Percentiles rank a stretch among this genome's conserved stretches.
Conservation (phyloP, 2,797 vertebrate genomes). For the Cossypha heuglini region DNA sequence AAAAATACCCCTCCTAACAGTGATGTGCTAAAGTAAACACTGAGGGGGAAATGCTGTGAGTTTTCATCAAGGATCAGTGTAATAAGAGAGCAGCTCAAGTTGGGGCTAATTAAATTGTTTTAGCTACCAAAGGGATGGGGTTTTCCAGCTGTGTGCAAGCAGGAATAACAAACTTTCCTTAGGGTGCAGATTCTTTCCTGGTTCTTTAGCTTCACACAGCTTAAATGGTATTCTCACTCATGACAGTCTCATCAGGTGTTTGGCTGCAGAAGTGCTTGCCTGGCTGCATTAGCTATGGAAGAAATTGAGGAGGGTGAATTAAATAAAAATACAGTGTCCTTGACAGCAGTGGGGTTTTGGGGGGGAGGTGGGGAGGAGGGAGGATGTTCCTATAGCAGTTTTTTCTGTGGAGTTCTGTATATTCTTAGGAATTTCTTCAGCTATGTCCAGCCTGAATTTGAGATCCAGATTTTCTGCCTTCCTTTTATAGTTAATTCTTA, state of each 20-base stretch:
- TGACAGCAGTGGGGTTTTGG: background rate
- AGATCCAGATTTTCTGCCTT: background rate
- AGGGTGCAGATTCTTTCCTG: conserved; percentile 10
- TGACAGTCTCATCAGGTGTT: background rate
- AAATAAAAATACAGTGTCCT: background rate
- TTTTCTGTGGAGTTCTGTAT: background rate
- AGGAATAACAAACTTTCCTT: conserved; percentile 45
- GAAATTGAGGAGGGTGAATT: background rate
- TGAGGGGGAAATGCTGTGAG: background rate
- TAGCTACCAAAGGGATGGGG: background rate
- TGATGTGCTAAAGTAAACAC: conserved; percentile 7
- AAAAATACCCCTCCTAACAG: background rate
- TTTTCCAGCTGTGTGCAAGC: conserved; percentile 26
- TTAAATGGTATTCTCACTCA: conserved; percentile 4
- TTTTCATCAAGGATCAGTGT: background rate
- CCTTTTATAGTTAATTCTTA: background rate
- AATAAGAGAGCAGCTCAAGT: conserved; percentile 1
- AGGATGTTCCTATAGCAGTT: background rate
- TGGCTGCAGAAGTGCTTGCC: conserved; percentile 32
- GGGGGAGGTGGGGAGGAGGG: background rate
- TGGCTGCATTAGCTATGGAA: background rate
- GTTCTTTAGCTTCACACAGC: background rate
- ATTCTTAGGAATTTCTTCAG: background rate
- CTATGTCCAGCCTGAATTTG: background rate
- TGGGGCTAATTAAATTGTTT: conserved; percentile 57